Conservation (phyloP, 2,113 vertebrate genomes). For the Mandrillus leucophaeus region DNA sequence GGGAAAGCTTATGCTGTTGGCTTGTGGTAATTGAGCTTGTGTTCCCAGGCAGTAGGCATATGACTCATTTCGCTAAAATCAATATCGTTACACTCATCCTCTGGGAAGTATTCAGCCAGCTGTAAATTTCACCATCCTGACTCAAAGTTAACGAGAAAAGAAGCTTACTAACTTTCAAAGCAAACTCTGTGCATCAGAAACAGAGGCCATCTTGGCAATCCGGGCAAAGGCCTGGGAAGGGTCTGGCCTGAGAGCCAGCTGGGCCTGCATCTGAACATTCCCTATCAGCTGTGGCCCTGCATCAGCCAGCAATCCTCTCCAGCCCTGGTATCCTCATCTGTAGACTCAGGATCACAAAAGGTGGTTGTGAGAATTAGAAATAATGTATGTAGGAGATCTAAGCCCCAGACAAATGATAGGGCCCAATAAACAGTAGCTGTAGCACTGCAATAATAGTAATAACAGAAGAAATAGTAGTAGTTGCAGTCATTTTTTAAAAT, state of each 20-base stretch:
- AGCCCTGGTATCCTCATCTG: neutral
- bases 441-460: rapidly evolving
- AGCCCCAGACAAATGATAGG: rapidly evolving
- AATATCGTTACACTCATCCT: slow-evolving; percentile 50
- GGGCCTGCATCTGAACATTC: rapidly evolving
- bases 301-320: neutral
- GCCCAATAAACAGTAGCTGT: rapidly evolving
- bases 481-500: rapidly evolving
- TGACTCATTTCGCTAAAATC: slow-evolving; percentile 69
- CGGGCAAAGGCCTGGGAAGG: neutral
- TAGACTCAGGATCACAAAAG: neutral
- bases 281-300: neutral
- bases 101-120: slow-evolving; percentile 65
- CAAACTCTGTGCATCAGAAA: neutral
- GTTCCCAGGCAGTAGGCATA: slow-evolving; percentile 42
- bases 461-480: rapidly evolving
- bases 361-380: neutral
- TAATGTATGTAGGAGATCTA: rapidly evolving
- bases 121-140: slow-evolving; percentile 69
- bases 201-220: neutral
- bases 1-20: neutral
- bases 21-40: slow-evolving; percentile 24
- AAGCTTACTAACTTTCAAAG: slow-evolving; percentile 40
- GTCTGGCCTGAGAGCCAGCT: rapidly evolving
- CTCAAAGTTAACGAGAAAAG: slow-evolving; percentile 52